These are phyloP conservation scores for Sphaerophoria rueppellii DNA, from an alignment of 2,888 invertebrate species.

Conservation along the genomic window DNA sequence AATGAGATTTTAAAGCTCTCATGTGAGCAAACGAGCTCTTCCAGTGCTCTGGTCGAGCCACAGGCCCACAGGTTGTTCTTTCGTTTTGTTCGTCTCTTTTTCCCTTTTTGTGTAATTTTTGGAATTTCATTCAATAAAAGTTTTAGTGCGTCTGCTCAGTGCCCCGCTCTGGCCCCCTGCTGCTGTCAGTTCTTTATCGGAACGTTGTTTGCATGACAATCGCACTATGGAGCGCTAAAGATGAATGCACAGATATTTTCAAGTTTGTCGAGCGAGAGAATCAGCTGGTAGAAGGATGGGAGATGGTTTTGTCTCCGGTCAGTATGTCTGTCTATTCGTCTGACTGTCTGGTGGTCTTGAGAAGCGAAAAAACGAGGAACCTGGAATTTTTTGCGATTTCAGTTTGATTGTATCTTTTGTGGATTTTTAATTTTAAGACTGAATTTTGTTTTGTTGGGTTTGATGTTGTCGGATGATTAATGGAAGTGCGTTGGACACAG, in stretches of 20 bases:
- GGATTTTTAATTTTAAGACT: constrained; percentile 15
- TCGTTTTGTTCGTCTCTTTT: constrained; percentile 16
- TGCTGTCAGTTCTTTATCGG: constrained; percentile 64
- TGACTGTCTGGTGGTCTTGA: constrained; percentile 59
- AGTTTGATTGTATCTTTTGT: constrained; percentile 49
- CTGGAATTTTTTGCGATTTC: constrained; percentile 42
- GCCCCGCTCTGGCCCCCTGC: neutral
- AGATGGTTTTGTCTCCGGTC: constrained; percentile 46
- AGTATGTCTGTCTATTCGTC: constrained; percentile 67
- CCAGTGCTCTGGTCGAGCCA: neutral
- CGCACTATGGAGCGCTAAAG: constrained; percentile 2
- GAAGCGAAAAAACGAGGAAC: constrained; percentile 5
- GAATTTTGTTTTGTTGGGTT: constrained; percentile 10
- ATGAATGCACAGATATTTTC: constrained; percentile 16
- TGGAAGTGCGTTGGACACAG: constrained; percentile 48
- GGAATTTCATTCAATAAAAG: constrained; percentile 72
- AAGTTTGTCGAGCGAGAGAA: constrained; percentile 18
- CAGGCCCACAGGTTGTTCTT: constrained; percentile 40
- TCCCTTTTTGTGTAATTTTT: constrained; percentile 48
- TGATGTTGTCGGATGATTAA: constrained; percentile 51
- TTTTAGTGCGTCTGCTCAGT: constrained; percentile 40
- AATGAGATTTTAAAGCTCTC: constrained; percentile 67
- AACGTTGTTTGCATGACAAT: constrained; percentile 71
- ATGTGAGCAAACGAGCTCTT: constrained; percentile 51
- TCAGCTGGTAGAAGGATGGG: neutral